Percentiles rank a stretch among this genome's conserved stretches.
phyloP scores from a whole-genome alignment of 1,140 invertebrate species.

The Drosophila aff. region DNA sequence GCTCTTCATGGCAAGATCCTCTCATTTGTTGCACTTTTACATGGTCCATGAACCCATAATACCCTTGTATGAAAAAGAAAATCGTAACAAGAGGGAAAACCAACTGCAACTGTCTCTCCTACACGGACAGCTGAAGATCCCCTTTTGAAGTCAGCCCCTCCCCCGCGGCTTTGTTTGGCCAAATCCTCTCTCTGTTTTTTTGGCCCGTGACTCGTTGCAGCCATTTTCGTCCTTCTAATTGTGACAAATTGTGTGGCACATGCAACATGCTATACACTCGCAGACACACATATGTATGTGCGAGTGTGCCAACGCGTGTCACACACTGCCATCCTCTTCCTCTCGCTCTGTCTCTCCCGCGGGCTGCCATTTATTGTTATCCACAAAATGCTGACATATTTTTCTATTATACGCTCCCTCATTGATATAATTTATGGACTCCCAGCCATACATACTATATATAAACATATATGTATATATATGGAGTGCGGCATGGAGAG shows the following conservation, averaged over 20 bases:
- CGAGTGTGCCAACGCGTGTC: slow-evolving; percentile 50
- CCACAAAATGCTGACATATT: slow-evolving; percentile 65
- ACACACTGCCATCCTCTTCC: not conserved
- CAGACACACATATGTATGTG: not conserved
- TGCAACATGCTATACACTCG: slow-evolving; percentile 37
- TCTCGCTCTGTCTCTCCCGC: slow-evolving; percentile 14
- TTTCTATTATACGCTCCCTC: slow-evolving; percentile 57
- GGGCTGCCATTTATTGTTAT: slow-evolving; percentile 64
- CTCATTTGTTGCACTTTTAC: not conserved
- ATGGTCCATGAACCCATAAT: not conserved
- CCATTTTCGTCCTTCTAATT: slow-evolving; percentile 59
- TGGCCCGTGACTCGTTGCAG: slow-evolving; percentile 56
- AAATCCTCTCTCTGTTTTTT: slow-evolving; percentile 5
- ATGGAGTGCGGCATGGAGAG: slow-evolving; percentile 4
- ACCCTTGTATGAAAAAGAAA: slow-evolving; percentile 6
- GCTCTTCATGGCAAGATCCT: not conserved
- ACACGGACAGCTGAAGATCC: slow-evolving; percentile 32
- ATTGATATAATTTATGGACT: slow-evolving; percentile 55
- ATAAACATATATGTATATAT: not conserved
- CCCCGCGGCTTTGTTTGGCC: slow-evolving; percentile 21
- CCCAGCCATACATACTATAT: slow-evolving; percentile 20
- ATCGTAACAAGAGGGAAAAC: slow-evolving; percentile 13
- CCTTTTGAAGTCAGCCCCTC: slow-evolving; percentile 21
- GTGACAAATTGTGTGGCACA: slow-evolving; percentile 68
- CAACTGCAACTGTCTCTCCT: slow-evolving; percentile 41